Conservation (phyloP, 2,113 vertebrate genomes). For the Pseudois nayaur region DNA sequence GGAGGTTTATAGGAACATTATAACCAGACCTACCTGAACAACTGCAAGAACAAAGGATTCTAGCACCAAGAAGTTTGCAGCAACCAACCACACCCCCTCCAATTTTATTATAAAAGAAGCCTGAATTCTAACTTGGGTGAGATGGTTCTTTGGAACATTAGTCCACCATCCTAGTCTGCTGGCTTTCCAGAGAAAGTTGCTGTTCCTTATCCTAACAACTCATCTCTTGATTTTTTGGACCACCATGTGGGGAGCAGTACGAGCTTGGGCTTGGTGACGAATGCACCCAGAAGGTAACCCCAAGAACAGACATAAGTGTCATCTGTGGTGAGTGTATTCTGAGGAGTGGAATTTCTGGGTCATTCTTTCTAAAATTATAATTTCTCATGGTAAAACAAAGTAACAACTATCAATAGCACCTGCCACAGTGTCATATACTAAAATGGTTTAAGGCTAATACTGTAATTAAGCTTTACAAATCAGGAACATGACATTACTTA, state of each 20-base stretch:
- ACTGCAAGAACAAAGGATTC: background rate
- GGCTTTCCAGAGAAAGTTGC: background rate
- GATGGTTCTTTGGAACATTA: background rate
- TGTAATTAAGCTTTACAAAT: background rate
- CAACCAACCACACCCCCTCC: background rate
- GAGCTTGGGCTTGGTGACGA: background rate
- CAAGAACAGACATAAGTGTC: fast-evolving
- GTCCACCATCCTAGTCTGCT: background rate
- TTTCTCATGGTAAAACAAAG: background rate
- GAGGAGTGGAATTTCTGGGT: background rate
- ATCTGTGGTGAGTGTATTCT: background rate
- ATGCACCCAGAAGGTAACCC: background rate
- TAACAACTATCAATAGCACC: background rate
- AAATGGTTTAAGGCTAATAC: background rate
- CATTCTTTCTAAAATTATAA: background rate
- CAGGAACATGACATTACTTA: background rate
- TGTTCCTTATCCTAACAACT: background rate
- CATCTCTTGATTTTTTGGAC: background rate
- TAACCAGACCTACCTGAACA: background rate
- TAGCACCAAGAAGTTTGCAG: background rate
- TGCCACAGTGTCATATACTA: background rate
- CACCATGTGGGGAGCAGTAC: background rate
- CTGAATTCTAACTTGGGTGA: background rate
- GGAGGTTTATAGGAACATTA: background rate
- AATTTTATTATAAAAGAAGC: background rate